Conservation (phyloP, 2,113 vertebrate species). For the Sterrhoptilus dennistouni region DNA sequence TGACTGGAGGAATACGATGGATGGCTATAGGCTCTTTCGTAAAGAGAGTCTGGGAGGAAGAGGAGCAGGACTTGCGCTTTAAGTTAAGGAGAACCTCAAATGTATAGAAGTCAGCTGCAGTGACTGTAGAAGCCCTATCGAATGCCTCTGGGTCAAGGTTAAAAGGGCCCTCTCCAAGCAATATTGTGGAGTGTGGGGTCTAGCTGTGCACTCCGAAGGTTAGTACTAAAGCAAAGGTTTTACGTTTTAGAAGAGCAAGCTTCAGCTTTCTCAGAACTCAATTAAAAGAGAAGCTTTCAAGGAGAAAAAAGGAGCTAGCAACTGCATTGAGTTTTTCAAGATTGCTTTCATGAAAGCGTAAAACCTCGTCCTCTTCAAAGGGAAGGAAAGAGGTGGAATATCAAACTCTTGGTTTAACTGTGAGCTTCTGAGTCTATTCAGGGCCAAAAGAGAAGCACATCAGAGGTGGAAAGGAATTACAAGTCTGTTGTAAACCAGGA, state of each 20-base stretch:
- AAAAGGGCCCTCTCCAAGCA: background rate
- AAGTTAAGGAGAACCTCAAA: background rate
- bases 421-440: background rate
- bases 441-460: background rate
- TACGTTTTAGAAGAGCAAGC: background rate
- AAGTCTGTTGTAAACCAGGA: background rate
- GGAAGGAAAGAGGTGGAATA: background rate
- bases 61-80: background rate
- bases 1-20: background rate
- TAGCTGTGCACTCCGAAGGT: background rate
- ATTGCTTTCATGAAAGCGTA: background rate
- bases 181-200: no score
- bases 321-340: background rate
- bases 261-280: background rate
- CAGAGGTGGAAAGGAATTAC: background rate
- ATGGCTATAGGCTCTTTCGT: background rate
- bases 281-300: background rate
- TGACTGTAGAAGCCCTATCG: background rate
- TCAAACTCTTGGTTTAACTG: background rate
- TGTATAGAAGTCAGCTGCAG: background rate
- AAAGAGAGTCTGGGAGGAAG: background rate
- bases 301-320: accelerated
- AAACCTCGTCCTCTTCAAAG: background rate
- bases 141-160: background rate
- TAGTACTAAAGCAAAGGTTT: background rate